These are phyloP conservation scores for Montipora efflorescens DNA, from an alignment of 64 coral and sea anemone genomes.

Conservation along the genomic window DNA sequence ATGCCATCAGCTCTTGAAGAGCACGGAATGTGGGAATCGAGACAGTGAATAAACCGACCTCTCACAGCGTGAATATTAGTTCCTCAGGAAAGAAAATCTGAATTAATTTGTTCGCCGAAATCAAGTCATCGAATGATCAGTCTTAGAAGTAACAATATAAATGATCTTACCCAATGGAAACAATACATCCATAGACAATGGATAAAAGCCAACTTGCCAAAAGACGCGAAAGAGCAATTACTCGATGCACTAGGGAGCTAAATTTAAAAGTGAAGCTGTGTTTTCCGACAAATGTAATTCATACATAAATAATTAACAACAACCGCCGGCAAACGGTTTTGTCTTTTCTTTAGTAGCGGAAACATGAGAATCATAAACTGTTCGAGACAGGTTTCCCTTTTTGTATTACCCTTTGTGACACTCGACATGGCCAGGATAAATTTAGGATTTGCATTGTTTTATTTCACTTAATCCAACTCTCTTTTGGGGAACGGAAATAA, in stretches of 20 bases:
- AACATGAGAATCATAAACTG: not conserved
- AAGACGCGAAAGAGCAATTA: slow-evolving; percentile 7
- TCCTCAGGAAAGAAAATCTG: not conserved
- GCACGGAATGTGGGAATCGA: not conserved
- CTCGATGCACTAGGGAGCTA: not conserved
- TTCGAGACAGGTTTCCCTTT: not conserved
- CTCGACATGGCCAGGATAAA: not conserved
- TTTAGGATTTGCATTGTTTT: not conserved
- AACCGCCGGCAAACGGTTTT: not conserved
- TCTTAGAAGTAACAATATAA: not conserved
- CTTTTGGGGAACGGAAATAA: not conserved
- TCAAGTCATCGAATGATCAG: not conserved
- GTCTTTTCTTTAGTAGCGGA: not conserved
- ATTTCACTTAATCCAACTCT: no score
- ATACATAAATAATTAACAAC: slow-evolving; percentile 25
- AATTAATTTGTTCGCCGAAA: not conserved
- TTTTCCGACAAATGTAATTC: not conserved
- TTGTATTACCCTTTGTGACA: not conserved
- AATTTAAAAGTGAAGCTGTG: slow-evolving; percentile 28
- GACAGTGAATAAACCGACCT: not conserved
- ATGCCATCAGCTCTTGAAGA: not conserved
- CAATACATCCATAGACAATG: not conserved
- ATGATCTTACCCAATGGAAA: not conserved
- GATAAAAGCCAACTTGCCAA: not conserved
- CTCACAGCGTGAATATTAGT: not conserved